These are phyloP conservation scores for Sesia apiformis DNA, from an alignment of 2,888 invertebrate genomes.

Conservation along the genomic window DNA sequence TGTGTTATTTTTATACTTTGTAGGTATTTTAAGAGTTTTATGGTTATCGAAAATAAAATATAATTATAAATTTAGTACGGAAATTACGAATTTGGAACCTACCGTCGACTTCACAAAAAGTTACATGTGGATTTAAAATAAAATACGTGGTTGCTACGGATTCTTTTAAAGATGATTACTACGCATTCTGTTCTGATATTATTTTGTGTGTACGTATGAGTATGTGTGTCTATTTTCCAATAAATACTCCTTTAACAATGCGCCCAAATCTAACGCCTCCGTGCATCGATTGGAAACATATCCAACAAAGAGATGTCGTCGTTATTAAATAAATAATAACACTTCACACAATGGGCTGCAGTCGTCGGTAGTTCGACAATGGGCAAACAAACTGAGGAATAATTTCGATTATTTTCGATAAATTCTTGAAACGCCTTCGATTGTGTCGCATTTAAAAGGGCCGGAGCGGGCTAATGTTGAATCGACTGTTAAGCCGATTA, in stretches of 20 bases:
- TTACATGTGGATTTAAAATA: no score
- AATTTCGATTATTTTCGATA: constrained; percentile 70
- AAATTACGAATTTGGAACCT: no score
- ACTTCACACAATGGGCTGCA: constrained; percentile 38
- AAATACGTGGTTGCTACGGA: no score
- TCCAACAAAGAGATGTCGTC: constrained; percentile 49
- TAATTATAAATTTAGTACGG: no score
- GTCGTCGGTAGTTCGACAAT: constrained; percentile 60
- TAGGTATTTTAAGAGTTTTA: no score
- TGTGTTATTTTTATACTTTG: no score
- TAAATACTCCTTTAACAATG: constrained; percentile 17
- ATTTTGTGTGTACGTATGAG: no score
- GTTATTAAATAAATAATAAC: constrained; percentile 71
- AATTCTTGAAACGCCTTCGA: constrained; percentile 65
- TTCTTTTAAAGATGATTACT: no score
- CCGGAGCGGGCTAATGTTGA: constrained; percentile 45
- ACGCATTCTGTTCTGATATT: no score
- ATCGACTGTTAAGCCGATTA: constrained; percentile 65
- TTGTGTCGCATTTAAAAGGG: constrained; percentile 39
- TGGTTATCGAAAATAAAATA: no score
- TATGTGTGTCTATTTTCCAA: background rate
- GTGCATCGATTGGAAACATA: constrained; percentile 41
- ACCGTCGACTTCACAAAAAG: no score
- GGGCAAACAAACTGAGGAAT: constrained; percentile 67
- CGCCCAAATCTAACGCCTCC: constrained; percentile 31